phyloP scores from a whole-genome alignment of 2,888 invertebrate genomes.

The Tachystola acroxantha region DNA sequence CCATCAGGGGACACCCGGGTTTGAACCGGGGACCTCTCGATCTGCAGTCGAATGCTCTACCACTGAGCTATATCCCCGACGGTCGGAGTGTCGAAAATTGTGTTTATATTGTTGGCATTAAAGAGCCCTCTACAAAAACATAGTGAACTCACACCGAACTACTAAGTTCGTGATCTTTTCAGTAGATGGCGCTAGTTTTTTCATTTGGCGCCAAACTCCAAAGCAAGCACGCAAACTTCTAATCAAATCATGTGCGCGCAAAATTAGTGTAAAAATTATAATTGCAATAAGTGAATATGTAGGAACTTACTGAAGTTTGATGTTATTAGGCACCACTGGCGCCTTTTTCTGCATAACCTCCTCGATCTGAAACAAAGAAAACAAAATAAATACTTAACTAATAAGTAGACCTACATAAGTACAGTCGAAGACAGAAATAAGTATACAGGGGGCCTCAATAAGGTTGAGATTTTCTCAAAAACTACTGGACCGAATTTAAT shows the following conservation, averaged over 20 bases:
- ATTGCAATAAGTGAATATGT: too few relatives aligned
- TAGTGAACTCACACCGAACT: not conserved
- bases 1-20: constrained; percentile 74
- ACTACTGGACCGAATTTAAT: too few relatives aligned
- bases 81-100: constrained; percentile 19
- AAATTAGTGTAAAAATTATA: too few relatives aligned
- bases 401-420: too few relatives aligned
- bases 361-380: constrained; percentile 56
- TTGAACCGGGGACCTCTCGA: constrained; percentile 78
- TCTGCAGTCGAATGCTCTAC: constrained; percentile 77
- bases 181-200: constrained; percentile 10
- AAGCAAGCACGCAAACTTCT: too few relatives aligned
- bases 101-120: constrained; percentile 8
- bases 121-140: constrained; percentile 27
- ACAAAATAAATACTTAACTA: too few relatives aligned
- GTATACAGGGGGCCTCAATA: too few relatives aligned
- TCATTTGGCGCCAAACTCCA: not conserved
- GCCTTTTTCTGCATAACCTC: constrained; percentile 76
- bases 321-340: constrained; percentile 66
- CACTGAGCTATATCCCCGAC: constrained; percentile 74
- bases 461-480: too few relatives aligned
- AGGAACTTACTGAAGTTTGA: constrained; percentile 52
- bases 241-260: too few relatives aligned
- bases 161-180: too few relatives aligned
- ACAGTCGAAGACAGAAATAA: too few relatives aligned